Percentiles rank a stretch among this genome's conserved stretches.
These are phyloP conservation scores for Cotesia congregata DNA, from an alignment of 2,888 invertebrate species.

Conservation along the genomic window DNA sequence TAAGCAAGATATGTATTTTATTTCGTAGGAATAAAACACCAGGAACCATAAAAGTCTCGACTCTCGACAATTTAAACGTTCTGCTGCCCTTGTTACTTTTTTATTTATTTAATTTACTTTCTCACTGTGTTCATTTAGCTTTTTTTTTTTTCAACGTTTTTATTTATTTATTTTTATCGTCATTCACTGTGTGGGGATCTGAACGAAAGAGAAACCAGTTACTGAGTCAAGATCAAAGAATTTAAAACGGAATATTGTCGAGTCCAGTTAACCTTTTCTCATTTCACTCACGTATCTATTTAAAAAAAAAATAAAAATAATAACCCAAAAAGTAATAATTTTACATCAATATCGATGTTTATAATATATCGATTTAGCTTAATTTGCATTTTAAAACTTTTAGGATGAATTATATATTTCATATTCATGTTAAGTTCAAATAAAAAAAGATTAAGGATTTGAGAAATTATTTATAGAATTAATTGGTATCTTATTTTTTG, in stretches of 20 bases:
- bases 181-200: slow-evolving; percentile 28
- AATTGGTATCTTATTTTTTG: neutral
- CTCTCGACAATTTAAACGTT: slow-evolving; percentile 8
- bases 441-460: neutral
- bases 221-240: slow-evolving; percentile 53
- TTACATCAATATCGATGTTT: slow-evolving; percentile 16
- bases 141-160: slow-evolving; percentile 24
- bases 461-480: neutral
- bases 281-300: slow-evolving; percentile 52
- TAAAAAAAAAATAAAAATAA: slow-evolving; percentile 18
- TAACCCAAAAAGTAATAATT: slow-evolving; percentile 21
- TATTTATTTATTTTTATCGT: slow-evolving; percentile 11
- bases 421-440: neutral
- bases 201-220: slow-evolving; percentile 61
- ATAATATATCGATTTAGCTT: neutral
- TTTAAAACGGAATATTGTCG: slow-evolving; percentile 63
- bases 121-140: slow-evolving; percentile 13
- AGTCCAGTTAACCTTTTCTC: slow-evolving; percentile 65
- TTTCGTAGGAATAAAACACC: neutral
- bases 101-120: slow-evolving; percentile 27
- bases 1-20: neutral
- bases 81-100: slow-evolving; percentile 2
- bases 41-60: slow-evolving; percentile 15
- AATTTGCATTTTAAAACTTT: neutral
- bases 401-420: slow-evolving; percentile 1